A percentile compares a stretch with the other conserved stretches of the same genome.
These are phyloP conservation scores for Salpingus planirostris DNA, from an alignment of 2,888 invertebrate species.

Conservation along the genomic window DNA sequence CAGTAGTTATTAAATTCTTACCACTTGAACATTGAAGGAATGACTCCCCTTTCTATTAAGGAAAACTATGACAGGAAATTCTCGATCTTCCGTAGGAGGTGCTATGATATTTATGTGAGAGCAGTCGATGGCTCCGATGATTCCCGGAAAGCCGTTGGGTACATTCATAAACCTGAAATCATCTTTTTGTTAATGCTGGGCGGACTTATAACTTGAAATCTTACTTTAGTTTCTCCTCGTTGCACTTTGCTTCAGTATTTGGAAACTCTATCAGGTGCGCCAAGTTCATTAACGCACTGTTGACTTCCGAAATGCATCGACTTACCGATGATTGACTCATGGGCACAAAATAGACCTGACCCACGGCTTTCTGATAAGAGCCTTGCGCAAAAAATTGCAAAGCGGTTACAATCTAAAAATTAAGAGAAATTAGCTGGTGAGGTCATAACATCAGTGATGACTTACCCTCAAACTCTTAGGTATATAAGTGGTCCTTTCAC, in stretches of 20 bases:
- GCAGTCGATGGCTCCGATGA: slow-evolving; percentile 1
- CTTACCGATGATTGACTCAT: slow-evolving; percentile 1
- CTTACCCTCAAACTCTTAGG: too few species aligned
- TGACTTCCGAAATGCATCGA: background rate
- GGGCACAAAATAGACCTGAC: background rate
- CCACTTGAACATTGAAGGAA: slow-evolving; percentile 1
- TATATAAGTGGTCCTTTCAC: too few species aligned
- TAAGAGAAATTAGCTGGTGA: too few species aligned
- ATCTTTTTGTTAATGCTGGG: too few species aligned
- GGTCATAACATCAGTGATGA: too few species aligned
- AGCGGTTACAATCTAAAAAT: background rate
- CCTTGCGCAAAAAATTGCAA: slow-evolving; percentile 1
- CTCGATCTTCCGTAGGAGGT: background rate
- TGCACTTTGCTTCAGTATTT: background rate
- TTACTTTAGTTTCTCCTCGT: background rate
- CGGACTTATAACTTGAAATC: too few species aligned
- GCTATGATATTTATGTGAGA: slow-evolving; percentile 1
- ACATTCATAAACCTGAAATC: background rate
- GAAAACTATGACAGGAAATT: background rate
- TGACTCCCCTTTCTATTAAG: background rate
- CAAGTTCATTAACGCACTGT: background rate
- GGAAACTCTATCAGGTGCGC: background rate
- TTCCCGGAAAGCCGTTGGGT: background rate
- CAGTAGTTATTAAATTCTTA: background rate
- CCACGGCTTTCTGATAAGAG: background rate